Percentiles rank a stretch among this genome's conserved stretches.
Conservation (phyloP, 2,113 vertebrate species). For the Baryphthengus martii region DNA sequence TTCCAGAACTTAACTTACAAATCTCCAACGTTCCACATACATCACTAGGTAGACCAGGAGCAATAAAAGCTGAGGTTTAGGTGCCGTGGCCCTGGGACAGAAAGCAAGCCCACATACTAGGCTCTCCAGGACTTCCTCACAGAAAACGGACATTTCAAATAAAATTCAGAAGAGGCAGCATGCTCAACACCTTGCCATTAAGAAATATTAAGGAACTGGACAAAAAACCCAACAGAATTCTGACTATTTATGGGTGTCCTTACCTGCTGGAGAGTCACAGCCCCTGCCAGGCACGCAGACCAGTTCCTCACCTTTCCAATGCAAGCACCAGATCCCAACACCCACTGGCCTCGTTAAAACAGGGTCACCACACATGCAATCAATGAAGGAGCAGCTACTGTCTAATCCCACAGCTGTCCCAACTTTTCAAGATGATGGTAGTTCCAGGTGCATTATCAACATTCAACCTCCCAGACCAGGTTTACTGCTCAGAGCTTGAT, state of each 20-base stretch:
- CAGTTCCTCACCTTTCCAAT: fast-evolving
- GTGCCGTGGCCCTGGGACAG: fast-evolving
- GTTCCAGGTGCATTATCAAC: fast-evolving
- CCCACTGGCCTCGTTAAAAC: fast-evolving
- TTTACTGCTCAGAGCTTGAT: fast-evolving
- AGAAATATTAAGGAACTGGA: fast-evolving
- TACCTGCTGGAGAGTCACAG: fast-evolving
- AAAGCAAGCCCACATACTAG: fast-evolving
- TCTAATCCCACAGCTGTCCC: not conserved
- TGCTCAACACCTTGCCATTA: not conserved
- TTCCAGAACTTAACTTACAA: fast-evolving
- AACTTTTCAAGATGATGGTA: fast-evolving
- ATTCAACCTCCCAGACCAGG: fast-evolving
- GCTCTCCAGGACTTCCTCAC: fast-evolving
- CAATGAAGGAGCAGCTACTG: not conserved
- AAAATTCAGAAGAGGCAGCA: fast-evolving
- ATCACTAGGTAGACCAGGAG: fast-evolving
- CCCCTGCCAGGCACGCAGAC: fast-evolving
- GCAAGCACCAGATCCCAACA: fast-evolving
- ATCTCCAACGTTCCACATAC: fast-evolving
- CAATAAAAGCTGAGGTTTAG: not conserved
- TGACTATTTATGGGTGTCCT: fast-evolving
- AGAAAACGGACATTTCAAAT: fast-evolving
- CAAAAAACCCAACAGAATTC: not conserved
- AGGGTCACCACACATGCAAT: fast-evolving